phyloP scores from a whole-genome alignment of 2,797 vertebrate species.

The Eupleurogrammus muticus region DNA sequence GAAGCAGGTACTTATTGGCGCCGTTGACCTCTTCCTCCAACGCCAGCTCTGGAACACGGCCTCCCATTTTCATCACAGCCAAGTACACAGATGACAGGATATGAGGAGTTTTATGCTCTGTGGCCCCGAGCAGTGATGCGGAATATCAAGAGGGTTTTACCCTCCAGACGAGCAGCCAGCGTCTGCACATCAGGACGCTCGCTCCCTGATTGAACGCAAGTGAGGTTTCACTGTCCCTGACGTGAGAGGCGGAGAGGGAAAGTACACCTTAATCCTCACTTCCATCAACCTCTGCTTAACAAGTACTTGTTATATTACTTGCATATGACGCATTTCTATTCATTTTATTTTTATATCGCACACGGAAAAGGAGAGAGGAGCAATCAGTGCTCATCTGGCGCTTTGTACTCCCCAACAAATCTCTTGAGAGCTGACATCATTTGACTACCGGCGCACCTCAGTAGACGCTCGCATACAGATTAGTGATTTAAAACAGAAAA shows the following conservation, averaged over 20 bases:
- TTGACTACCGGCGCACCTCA: conserved; percentile 25
- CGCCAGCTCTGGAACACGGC: conserved; percentile 13
- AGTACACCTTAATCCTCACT: conserved; percentile 42
- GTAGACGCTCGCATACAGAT: not conserved
- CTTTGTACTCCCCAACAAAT: conserved; percentile 41
- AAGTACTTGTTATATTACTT: conserved; percentile 26
- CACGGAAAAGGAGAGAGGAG: conserved; percentile 16
- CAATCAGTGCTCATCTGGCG: conserved; percentile 23
- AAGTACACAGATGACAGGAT: conserved; percentile 35
- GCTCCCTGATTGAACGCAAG: conserved; percentile 33
- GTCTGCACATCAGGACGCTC: conserved; percentile 37
- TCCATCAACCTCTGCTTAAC: conserved; percentile 30
- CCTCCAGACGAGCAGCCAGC: conserved; percentile 32
- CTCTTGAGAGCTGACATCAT: conserved; percentile 26
- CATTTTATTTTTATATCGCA: not conserved
- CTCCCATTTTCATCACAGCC: conserved; percentile 39
- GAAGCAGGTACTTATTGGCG: conserved; percentile 50
- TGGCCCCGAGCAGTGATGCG: conserved; percentile 30
- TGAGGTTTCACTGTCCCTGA: conserved; percentile 38
- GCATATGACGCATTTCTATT: conserved; percentile 20
- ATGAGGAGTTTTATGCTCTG: conserved; percentile 35
- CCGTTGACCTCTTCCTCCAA: conserved; percentile 24
- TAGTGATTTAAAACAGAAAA: not conserved
- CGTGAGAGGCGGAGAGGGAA: not conserved
- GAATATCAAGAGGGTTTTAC: conserved; percentile 45